phyloP scores from a whole-genome alignment of 2,888 invertebrate species.

The Trissoscelio sp. region DNA sequence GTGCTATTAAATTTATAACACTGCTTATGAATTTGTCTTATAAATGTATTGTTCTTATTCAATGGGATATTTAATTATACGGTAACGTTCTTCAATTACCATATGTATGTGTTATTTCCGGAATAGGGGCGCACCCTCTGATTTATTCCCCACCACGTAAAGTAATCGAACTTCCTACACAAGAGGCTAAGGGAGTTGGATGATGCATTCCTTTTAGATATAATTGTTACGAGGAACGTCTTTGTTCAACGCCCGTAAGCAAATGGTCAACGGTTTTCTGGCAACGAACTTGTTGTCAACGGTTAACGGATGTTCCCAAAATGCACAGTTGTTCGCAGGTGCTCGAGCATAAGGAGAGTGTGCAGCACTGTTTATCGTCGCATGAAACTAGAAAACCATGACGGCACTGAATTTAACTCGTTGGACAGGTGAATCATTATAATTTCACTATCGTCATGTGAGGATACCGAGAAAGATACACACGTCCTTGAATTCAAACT shows the following conservation, averaged over 20 bases:
- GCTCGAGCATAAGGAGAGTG: slow-evolving; percentile 65
- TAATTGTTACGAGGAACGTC: slow-evolving; percentile 22
- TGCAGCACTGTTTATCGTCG: slow-evolving; percentile 65
- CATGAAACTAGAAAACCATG: slow-evolving; percentile 65
- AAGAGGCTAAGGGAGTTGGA: not conserved
- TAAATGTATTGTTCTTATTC: no score
- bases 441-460: slow-evolving; percentile 63
- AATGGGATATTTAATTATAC: slow-evolving; percentile 17
- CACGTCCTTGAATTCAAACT: slow-evolving; percentile 52
- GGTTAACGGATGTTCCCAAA: slow-evolving; percentile 73
- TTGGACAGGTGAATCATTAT: slow-evolving; percentile 72
- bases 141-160: not conserved
- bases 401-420: slow-evolving; percentile 60
- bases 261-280: slow-evolving; percentile 66
- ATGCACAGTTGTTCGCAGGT: slow-evolving; percentile 74
- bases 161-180: slow-evolving; percentile 2
- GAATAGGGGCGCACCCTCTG: slow-evolving; percentile 14
- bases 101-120: slow-evolving; percentile 17
- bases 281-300: slow-evolving; percentile 72
- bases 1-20: no score
- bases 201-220: slow-evolving; percentile 15
- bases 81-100: slow-evolving; percentile 14
- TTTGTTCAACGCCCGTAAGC: slow-evolving; percentile 38
- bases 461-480: slow-evolving; percentile 21
- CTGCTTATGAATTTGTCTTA: not conserved